These are phyloP conservation scores for Drosophila nr. medialis DNA, from an alignment of 2,888 invertebrate genomes.

Conservation along the genomic window DNA sequence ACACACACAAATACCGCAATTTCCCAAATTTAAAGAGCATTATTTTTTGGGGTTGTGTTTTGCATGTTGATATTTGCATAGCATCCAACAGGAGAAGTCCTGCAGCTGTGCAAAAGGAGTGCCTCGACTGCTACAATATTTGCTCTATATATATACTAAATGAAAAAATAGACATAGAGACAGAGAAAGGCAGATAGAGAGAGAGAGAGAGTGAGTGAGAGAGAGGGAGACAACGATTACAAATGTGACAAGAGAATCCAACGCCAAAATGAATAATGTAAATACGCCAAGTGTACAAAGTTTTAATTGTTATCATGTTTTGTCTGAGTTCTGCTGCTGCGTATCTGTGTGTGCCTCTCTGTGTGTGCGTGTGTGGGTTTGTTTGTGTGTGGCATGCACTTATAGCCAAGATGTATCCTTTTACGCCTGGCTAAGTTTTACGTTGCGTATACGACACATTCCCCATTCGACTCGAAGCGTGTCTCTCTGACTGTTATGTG, in stretches of 20 bases:
- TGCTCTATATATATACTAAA: constrained; percentile 13
- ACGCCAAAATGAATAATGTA: constrained; percentile 78
- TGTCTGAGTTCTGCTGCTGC: constrained; percentile 52
- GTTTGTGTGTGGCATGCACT: constrained; percentile 56
- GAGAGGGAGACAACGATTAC: constrained; percentile 38
- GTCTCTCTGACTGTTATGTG: constrained; percentile 35
- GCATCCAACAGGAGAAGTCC: constrained; percentile 17
- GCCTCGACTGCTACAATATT: constrained; percentile 22
- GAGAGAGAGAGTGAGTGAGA: neutral
- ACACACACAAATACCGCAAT: neutral
- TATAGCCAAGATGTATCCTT: constrained; percentile 77
- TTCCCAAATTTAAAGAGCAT: constrained; percentile 20
- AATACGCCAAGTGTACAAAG: constrained; percentile 81
- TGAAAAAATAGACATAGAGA: neutral
- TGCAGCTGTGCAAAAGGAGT: constrained; percentile 2
- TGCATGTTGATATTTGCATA: constrained; percentile 50
- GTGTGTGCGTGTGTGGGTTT: constrained; percentile 2
- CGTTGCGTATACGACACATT: constrained; percentile 80
- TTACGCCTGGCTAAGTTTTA: constrained; percentile 78
- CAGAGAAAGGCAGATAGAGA: neutral
- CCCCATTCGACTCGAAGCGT: constrained; percentile 62
- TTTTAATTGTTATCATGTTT: constrained; percentile 80
- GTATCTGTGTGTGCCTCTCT: neutral
- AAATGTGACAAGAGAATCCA: constrained; percentile 78
- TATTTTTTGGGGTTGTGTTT: constrained; percentile 21